Evolutionary conservation across 1,140 invertebrate species (phyloP).

Genomic region (Eriocheir sinensis): DNA sequence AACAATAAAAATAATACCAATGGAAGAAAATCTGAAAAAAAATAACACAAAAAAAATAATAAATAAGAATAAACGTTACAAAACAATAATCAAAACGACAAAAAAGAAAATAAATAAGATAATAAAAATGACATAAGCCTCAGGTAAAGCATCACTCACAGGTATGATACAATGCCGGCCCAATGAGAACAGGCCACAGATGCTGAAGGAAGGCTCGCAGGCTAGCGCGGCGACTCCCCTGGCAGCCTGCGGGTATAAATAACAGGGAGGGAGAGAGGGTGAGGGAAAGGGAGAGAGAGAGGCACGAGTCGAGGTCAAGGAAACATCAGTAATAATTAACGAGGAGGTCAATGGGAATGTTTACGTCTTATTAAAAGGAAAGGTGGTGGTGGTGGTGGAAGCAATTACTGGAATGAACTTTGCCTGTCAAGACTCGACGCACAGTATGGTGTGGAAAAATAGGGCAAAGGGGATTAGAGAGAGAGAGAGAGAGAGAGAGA

Average conservation of each 20-base stretch:
- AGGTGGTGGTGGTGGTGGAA: too few species aligned
- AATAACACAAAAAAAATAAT: not conserved
- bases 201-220: not conserved
- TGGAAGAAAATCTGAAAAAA: not conserved
- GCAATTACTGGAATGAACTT: too few species aligned
- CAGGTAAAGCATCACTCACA: not conserved
- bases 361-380: too few species aligned
- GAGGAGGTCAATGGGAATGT: too few species aligned
- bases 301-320: too few species aligned
- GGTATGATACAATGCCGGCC: not conserved
- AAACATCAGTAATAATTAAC: too few species aligned
- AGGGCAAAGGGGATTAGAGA: not conserved
- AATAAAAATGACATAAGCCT: too few species aligned
- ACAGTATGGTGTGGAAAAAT: not conserved
- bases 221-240: not conserved
- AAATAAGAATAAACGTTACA: too few species aligned
- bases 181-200: not conserved
- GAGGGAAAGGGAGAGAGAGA: not conserved
- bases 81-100: not conserved
- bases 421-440: too few species aligned
- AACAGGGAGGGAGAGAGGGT: not conserved
- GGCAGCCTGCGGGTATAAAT: not conserved
- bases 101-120: not conserved
- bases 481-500: conserved; percentile 4
- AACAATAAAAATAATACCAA: not conserved